phyloP scores from a whole-genome alignment of 2,888 invertebrate genomes.

The Drosophila meridionalis region DNA sequence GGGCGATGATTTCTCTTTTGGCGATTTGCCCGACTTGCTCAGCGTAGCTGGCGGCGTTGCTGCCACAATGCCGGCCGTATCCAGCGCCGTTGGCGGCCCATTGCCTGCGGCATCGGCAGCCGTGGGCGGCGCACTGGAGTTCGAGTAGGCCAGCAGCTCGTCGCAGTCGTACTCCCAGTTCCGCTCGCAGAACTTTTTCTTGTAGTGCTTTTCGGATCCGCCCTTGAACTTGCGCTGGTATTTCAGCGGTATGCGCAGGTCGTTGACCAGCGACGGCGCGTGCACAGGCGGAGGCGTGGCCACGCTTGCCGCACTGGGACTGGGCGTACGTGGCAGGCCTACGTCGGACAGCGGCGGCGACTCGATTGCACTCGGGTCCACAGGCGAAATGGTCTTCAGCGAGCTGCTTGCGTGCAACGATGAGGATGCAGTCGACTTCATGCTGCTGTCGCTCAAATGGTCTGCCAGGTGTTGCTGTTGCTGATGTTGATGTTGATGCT shows the following conservation, averaged over 20 bases:
- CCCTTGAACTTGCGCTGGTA: slow-evolving; percentile 87
- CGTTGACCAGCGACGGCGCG: slow-evolving; percentile 62
- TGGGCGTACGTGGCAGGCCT: slow-evolving; percentile 84
- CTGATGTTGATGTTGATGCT: slow-evolving; percentile 50
- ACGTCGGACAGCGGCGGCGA: slow-evolving; percentile 86
- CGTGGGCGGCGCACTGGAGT: slow-evolving; percentile 72
- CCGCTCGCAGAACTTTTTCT: slow-evolving; percentile 94
- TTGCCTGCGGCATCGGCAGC: slow-evolving; percentile 83
- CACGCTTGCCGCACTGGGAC: slow-evolving; percentile 82
- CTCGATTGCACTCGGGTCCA: slow-evolving; percentile 84
- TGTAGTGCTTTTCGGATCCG: slow-evolving; percentile 89
- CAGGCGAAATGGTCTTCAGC: slow-evolving; percentile 82
- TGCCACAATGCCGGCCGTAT: slow-evolving; percentile 14
- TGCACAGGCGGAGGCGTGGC: slow-evolving; percentile 81
- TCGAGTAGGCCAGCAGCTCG: slow-evolving; percentile 80
- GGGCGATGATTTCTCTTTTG: slow-evolving; percentile 63
- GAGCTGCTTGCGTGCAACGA: slow-evolving; percentile 64
- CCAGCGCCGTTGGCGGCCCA: slow-evolving; percentile 57
- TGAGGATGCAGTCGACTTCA: slow-evolving; percentile 78
- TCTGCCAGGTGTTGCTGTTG: slow-evolving; percentile 65
- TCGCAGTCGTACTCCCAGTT: slow-evolving; percentile 87
- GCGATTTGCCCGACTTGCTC: slow-evolving; percentile 60
- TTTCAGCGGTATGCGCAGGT: slow-evolving; percentile 86
- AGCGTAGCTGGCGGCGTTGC: slow-evolving; percentile 29
- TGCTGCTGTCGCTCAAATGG: slow-evolving; percentile 82